phyloP scores from a whole-genome alignment of 2,797 vertebrate species.

The Antrozous pallidus region DNA sequence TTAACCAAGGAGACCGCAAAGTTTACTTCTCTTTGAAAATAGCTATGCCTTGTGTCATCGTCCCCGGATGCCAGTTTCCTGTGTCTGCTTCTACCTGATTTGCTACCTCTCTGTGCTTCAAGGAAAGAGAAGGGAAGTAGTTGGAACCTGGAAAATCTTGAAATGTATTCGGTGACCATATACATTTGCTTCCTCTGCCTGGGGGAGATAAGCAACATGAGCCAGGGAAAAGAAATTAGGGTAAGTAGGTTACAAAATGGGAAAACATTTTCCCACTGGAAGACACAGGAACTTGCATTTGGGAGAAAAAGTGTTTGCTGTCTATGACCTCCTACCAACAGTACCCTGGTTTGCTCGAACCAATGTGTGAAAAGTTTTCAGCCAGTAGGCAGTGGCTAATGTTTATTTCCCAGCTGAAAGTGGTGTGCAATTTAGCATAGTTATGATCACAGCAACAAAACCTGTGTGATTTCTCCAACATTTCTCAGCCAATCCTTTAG shows the following conservation, averaged over 20 bases:
- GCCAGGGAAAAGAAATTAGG: neutral
- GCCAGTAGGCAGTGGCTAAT: neutral
- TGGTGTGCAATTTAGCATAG: neutral
- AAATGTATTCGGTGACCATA: neutral
- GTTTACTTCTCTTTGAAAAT: neutral
- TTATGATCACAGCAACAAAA: slow-evolving; percentile 7
- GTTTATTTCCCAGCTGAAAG: slow-evolving; percentile 28
- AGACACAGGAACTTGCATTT: neutral
- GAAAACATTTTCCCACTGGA: neutral
- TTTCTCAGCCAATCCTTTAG: neutral
- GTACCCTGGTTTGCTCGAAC: neutral
- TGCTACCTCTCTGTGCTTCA: neutral
- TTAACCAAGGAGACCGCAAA: neutral
- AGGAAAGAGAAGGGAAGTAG: neutral
- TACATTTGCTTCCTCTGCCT: neutral
- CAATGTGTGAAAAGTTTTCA: neutral
- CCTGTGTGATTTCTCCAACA: neutral
- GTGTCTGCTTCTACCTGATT: neutral
- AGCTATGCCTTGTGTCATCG: neutral
- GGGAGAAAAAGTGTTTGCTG: neutral
- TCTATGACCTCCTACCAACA: neutral
- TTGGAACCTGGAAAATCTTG: slow-evolving; percentile 3
- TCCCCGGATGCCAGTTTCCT: neutral
- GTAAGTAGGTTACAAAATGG: neutral
- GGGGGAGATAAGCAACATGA: neutral